Conservation (phyloP, 2,888 invertebrate species). For the Crioceris asparagi region DNA sequence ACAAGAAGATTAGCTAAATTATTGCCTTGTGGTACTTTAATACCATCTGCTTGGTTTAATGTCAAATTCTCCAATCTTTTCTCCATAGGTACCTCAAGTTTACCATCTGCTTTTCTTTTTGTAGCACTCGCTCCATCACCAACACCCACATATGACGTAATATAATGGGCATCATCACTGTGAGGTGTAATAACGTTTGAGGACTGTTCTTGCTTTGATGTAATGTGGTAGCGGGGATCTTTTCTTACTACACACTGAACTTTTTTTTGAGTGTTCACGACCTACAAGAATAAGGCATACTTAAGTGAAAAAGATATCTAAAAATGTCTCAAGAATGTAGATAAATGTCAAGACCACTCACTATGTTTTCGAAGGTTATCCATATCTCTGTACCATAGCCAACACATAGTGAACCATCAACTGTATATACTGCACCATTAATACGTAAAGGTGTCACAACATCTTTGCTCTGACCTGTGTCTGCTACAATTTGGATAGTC, state of each 20-base stretch:
- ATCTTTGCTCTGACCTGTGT: slow-evolving; percentile 38
- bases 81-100: slow-evolving; percentile 66
- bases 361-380: slow-evolving; percentile 49
- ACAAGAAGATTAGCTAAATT: slow-evolving; percentile 72
- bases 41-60: slow-evolving; percentile 45
- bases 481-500: slow-evolving; percentile 50
- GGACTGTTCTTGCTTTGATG: slow-evolving; percentile 26
- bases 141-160: slow-evolving; percentile 35
- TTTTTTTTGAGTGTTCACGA: slow-evolving; percentile 32
- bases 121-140: slow-evolving; percentile 16
- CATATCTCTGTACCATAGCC: slow-evolving; percentile 48
- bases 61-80: slow-evolving; percentile 70
- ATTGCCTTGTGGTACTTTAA: slow-evolving; percentile 45
- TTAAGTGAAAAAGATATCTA: too few relatives aligned
- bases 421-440: slow-evolving; percentile 37
- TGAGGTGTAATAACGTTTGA: slow-evolving; percentile 38
- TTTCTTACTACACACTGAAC: slow-evolving; percentile 40
- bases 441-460: slow-evolving; percentile 46
- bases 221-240: slow-evolving; percentile 27
- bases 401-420: slow-evolving; percentile 40
- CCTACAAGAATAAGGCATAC: slow-evolving; percentile 18
- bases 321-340: too few relatives aligned
- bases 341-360: slow-evolving; percentile 31
- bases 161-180: slow-evolving; percentile 40
- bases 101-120: slow-evolving; percentile 33